Base-by-base conservation (phyloP, 2,888 invertebrate species). In the Acanthosoma haemorrhoidale region DNA sequence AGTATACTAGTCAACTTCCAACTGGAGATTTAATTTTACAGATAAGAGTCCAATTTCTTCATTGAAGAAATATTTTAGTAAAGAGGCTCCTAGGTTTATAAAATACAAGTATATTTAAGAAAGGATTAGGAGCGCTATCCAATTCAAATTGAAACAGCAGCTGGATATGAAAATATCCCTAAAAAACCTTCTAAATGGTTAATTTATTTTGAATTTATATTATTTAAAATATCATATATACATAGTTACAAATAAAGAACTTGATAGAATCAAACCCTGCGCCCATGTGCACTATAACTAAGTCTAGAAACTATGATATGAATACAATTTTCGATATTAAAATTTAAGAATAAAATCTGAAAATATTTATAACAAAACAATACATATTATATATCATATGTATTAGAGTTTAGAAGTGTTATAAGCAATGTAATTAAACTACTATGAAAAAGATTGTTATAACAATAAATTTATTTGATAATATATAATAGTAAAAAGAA, bases 281-380 rank as follows among this genome's bases (percentile, higher is more conserved):
- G 29, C 64, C 64, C 64, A 64, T 39, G 39, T 29, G 21, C 16
- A 29, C 64, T 64, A 64, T n/a, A 64, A 64, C 64, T 64, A 64
- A 38, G 29, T 41, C 64, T 64, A 64, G 39, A 64, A 38, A 29
- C 64, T 64, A 64, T 64, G 64, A 64, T 64, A 64, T 64, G 64
- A 64, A 41, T 64, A 64, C 64, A 64, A 21, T 64, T 64, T 63
- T n/a, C 31, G 39, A 41, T 64, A 64, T 25, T 39, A 29, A 38
- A 64, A 13, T 21, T 18, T 41, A 41, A 41, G 21, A 13, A 64
- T 16, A 41, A 64, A 64, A 39, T 64, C 4, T 64, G 39, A 64
- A 64, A 64, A 64, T 39, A 11, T 18, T 57, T 15, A 64, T 64
- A 41, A 41, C 41, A 64, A 64, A 64, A 64, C 11, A 15, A 6